Conservation (phyloP, 2,797 vertebrate species). For the Emys orbicularis region DNA sequence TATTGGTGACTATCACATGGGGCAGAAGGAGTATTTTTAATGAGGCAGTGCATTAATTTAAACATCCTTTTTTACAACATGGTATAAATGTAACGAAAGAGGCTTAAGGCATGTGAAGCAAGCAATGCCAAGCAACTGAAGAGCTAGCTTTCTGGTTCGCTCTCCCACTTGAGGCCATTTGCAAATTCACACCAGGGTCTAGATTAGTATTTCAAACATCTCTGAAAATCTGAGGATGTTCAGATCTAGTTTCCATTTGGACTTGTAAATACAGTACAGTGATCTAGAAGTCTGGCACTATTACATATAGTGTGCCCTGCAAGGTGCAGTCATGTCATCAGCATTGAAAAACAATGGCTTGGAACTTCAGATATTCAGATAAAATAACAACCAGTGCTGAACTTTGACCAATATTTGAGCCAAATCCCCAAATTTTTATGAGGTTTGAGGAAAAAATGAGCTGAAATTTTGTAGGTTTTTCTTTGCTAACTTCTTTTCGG, state of each 20-base stretch:
- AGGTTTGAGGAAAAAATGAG: neutral
- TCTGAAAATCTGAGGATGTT: neutral
- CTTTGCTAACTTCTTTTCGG: neutral
- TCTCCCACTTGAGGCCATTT: rapidly evolving
- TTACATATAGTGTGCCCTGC: neutral
- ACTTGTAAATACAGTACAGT: neutral
- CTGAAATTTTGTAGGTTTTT: neutral
- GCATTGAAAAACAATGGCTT: neutral
- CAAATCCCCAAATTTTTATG: rapidly evolving
- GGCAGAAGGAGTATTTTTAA: neutral
- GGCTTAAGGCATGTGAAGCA: neutral
- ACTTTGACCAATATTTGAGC: neutral
- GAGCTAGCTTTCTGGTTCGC: neutral
- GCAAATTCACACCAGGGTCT: neutral
- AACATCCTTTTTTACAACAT: neutral
- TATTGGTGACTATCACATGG: neutral
- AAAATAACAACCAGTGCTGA: neutral
- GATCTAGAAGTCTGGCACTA: neutral
- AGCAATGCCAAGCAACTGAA: neutral
- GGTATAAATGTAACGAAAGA: neutral
- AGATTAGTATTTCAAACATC: neutral
- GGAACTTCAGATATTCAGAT: neutral
- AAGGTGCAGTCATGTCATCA: neutral
- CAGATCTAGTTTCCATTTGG: neutral
- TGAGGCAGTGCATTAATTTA: neutral